Conservation (phyloP, 2,113 vertebrate genomes). For the Corythaixoides concolor region DNA sequence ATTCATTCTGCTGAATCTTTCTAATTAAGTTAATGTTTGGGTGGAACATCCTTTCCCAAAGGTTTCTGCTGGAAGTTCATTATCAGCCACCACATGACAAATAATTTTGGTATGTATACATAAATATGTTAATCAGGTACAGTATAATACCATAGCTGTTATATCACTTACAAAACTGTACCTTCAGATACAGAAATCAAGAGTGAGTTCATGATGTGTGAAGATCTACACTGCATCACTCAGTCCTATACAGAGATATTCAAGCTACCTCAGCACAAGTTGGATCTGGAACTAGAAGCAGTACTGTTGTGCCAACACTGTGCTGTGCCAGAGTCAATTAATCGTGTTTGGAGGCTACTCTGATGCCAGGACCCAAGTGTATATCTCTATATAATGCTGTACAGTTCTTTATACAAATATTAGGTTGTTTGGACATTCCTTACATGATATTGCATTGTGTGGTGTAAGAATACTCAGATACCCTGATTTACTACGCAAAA, state of each 20-base stretch:
- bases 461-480: neutral
- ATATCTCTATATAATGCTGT: neutral
- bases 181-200: neutral
- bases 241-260: neutral
- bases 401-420: neutral
- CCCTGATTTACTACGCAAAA: neutral
- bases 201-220: neutral
- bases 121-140: neutral
- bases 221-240: neutral
- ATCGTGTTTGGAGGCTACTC: neutral
- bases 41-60: neutral
- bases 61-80: neutral
- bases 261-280: neutral
- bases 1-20: neutral
- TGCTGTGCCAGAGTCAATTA: neutral
- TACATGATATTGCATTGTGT: neutral
- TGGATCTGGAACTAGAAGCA: neutral
- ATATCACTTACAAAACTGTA: neutral
- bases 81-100: neutral
- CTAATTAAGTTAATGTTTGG: neutral
- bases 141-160: neutral
- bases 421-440: neutral
- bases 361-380: neutral
- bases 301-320: neutral
- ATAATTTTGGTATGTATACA: neutral